Percentiles rank a stretch among this genome's conserved stretches.
Evolutionary conservation across 2,888 invertebrate genomes (phyloP).

Genomic region (Ectemnius lituratus): DNA sequence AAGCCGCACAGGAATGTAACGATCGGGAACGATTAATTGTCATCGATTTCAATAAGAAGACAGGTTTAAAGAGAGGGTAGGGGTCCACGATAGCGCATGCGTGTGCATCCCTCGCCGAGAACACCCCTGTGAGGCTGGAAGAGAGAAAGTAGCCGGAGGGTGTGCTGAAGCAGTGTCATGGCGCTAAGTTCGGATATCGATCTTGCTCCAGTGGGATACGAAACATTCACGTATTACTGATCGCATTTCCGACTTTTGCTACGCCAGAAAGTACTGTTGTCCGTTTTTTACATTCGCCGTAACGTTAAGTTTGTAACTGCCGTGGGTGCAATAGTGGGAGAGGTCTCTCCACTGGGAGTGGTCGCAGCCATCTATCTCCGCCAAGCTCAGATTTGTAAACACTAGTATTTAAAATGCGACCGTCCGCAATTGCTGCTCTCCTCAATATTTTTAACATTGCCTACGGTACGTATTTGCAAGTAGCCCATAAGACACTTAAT

Average conservation of each 20-base stretch:
- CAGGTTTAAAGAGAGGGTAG: neutral
- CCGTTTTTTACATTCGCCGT: slow-evolving; percentile 8
- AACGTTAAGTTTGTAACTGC: slow-evolving; percentile 22
- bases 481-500: no score
- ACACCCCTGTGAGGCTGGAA: neutral
- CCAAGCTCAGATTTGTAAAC: slow-evolving; percentile 47
- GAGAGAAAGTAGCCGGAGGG: slow-evolving; percentile 11
- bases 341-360: slow-evolving; percentile 40
- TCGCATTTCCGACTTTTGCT: slow-evolving; percentile 23
- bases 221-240: slow-evolving; percentile 47
- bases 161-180: slow-evolving; percentile 43
- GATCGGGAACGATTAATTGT: slow-evolving; percentile 5
- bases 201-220: slow-evolving; percentile 65
- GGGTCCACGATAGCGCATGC: slow-evolving; percentile 5
- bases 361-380: slow-evolving; percentile 26
- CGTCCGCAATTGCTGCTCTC: slow-evolving; percentile 34
- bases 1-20: neutral
- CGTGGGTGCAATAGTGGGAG: slow-evolving; percentile 31
- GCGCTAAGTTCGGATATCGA: slow-evolving; percentile 70
- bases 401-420: slow-evolving; percentile 47
- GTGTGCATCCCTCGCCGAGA: neutral
- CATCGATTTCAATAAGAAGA: neutral
- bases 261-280: slow-evolving; percentile 13
- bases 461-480: slow-evolving; percentile 45
- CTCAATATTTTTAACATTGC: slow-evolving; percentile 43